Evolutionary conservation across 1,140 invertebrate genomes (phyloP).

Genomic region (Brachionus sp.): DNA sequence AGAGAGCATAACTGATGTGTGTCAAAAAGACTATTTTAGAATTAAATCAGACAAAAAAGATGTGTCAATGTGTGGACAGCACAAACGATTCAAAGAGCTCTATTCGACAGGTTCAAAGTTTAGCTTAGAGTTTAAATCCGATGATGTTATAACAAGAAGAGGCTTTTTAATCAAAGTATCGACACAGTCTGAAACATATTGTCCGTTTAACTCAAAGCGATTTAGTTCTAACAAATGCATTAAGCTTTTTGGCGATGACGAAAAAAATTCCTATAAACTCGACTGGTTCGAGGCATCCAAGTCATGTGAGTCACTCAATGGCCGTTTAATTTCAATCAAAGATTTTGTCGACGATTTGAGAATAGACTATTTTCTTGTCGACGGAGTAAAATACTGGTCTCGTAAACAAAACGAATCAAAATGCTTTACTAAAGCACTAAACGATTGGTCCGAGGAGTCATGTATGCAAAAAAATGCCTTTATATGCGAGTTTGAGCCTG

Average conservation of each 20-base stretch:
- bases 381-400: not conserved
- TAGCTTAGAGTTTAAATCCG: not conserved
- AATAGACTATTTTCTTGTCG: not conserved
- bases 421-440: not conserved
- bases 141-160: conserved; percentile 3
- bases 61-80: not conserved
- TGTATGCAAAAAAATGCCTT: not conserved
- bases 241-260: not conserved
- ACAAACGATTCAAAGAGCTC: not conserved
- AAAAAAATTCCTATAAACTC: not conserved
- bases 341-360: conserved; percentile 17
- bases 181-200: not conserved
- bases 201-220: not conserved
- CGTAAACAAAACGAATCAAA: not conserved
- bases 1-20: not conserved
- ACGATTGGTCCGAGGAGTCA: not conserved
- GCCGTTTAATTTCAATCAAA: not conserved
- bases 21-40: not conserved
- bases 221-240: conserved; percentile 15
- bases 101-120: not conserved
- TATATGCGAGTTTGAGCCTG: conserved; percentile 31
- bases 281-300: conserved; percentile 17
- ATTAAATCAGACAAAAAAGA: not conserved
- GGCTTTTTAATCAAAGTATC: conserved; percentile 39
- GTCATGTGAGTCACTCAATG: not conserved